Evolutionary conservation across 1,140 invertebrate species (phyloP), one percentile per base, ranked within the genome.

Genomic region (Chlorops oryzae): DNA sequence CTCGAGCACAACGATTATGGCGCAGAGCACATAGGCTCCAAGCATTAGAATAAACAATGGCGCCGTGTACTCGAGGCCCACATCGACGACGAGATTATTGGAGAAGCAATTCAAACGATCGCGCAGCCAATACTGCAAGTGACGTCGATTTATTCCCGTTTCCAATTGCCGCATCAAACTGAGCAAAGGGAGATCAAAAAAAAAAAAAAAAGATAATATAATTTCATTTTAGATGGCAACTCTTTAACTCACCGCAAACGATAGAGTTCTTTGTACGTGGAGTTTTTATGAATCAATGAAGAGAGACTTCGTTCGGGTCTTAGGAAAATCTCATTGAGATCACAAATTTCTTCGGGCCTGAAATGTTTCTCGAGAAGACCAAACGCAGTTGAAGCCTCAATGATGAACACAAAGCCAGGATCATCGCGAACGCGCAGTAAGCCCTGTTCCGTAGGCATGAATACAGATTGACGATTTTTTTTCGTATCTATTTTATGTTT

Each of bases 51-150:
- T 42, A 17, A 70, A 70, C 9, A 70, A 37, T 0, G 67, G 64
- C 0, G 63, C 67, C 5, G 67, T 55, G 28, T 70, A 70, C 43
- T 70, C 67, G 62, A 70, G 59, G 44, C 67, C 67, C 48, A 70
- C 67, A 23, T 57, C 63, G 47, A 67, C 62, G 5, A 70, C 50
- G 38, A 59, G 66, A 35, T 59, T 68, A 23, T 60, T 70, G 23
- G 61, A 50, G 43, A 58, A 61, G 7, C 61, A 70, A 23, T 63
- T 47, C 39, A 68, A 22, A 47, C 63, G 59, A 5, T 41, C 28
- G 35, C 65, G 68, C 10, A 56, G 56, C 41, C 58, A 70, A 52
- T 58, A 59, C 0, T 52, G 42, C 6, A 50, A 54, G 32, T 59
- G 61, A 37, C 66, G 70, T 2, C 51, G 43, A 1, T 27, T 51